These are phyloP conservation scores for Trissoscelio sp. DNA, from an alignment of 2,888 invertebrate genomes.

Conservation along the genomic window DNA sequence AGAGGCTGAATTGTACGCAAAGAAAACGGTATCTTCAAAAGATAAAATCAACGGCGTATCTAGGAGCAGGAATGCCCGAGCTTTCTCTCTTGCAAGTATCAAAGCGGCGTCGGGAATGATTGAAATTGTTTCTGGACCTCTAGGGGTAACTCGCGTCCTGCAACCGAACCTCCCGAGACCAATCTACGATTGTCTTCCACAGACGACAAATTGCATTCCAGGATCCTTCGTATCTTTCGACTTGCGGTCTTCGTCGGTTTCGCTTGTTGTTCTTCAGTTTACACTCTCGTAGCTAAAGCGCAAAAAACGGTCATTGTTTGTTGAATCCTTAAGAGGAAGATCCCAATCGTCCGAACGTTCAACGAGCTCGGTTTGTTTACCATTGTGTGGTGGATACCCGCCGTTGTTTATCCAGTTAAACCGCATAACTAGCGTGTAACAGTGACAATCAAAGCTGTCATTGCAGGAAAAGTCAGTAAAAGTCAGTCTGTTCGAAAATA, in stretches of 20 bases:
- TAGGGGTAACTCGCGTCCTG: conserved; percentile 55
- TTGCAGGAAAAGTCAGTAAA: no score
- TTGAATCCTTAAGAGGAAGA: conserved; percentile 65
- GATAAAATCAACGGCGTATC: conserved; percentile 63
- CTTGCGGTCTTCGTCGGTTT: conserved; percentile 71
- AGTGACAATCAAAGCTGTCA: conserved; percentile 42
- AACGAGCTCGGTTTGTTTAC: conserved; percentile 63
- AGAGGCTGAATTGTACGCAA: conserved; percentile 38
- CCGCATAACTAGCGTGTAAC: conserved; percentile 53
- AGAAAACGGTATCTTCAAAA: conserved; percentile 62
- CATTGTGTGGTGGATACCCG: conserved; percentile 47
- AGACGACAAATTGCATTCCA: conserved; percentile 80
- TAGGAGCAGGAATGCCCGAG: conserved; percentile 76
- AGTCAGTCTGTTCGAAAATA: no score
- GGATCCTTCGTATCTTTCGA: conserved; percentile 72
- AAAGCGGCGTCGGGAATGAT: conserved; percentile 79
- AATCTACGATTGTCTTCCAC: conserved; percentile 77
- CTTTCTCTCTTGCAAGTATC: conserved; percentile 79
- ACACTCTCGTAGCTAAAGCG: conserved; percentile 48
- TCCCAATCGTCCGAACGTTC: conserved; percentile 56
- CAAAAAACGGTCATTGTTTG: conserved; percentile 66
- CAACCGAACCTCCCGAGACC: conserved; percentile 70
- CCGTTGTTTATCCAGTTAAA: conserved; percentile 59
- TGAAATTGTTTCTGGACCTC: conserved; percentile 81
- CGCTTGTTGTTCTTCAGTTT: conserved; percentile 58